Evolutionary conservation across 2,888 invertebrate genomes (phyloP).

Genomic region (Ligdia adustata): DNA sequence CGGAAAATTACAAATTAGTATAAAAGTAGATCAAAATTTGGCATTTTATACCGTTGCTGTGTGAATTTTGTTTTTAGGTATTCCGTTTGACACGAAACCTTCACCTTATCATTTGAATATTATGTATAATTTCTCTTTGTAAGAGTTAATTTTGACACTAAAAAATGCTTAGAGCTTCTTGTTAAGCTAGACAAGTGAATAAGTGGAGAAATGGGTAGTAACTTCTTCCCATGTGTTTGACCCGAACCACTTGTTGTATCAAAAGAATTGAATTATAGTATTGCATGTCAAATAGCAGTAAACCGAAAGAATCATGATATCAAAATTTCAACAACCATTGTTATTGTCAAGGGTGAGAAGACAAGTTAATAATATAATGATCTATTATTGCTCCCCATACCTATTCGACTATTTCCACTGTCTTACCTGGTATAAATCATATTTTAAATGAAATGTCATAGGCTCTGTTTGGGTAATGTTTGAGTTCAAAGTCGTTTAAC

Average conservation of each 20-base stretch:
- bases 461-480: slow-evolving; percentile 22
- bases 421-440: slow-evolving; percentile 54
- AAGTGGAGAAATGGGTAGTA: too few species aligned
- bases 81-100: too few species aligned
- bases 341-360: slow-evolving; percentile 83
- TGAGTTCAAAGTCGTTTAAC: slow-evolving; percentile 41
- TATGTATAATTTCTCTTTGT: too few species aligned
- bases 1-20: too few species aligned
- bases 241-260: slow-evolving; percentile 61
- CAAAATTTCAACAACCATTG: slow-evolving; percentile 80
- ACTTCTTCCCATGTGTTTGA: slow-evolving; percentile 23
- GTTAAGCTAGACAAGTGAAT: too few species aligned
- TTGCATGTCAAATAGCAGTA: slow-evolving; percentile 77
- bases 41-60: too few species aligned
- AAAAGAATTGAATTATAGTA: slow-evolving; percentile 74
- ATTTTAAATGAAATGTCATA: slow-evolving; percentile 27
- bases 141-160: too few species aligned
- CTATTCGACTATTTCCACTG: slow-evolving; percentile 65
- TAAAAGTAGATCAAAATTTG: too few species aligned
- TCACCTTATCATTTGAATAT: too few species aligned
- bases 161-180: too few species aligned
- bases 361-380: slow-evolving; percentile 83
- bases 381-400: slow-evolving; percentile 72
- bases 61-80: too few species aligned
- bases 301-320: slow-evolving; percentile 75